Evolutionary conservation across 2,113 vertebrate genomes (phyloP).

Genomic region (Tragelaphus imberbis): DNA sequence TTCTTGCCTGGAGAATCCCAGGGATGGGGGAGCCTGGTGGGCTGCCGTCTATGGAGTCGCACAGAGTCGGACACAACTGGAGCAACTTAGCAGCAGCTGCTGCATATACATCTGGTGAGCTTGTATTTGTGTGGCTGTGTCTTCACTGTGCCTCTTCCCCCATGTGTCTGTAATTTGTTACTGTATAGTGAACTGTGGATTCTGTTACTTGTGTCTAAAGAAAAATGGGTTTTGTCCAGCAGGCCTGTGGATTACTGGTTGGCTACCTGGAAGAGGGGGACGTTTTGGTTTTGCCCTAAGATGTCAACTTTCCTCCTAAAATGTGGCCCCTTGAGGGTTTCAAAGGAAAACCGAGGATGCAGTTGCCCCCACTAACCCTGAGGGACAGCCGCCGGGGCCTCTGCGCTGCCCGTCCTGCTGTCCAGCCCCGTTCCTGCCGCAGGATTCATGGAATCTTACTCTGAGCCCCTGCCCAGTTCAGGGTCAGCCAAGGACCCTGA

Average conservation of each 20-base stretch:
- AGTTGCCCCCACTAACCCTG: neutral
- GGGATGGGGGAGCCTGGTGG: too few species aligned
- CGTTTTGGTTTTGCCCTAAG: neutral
- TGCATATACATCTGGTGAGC: neutral
- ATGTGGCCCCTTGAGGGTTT: neutral
- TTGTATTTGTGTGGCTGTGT: neutral
- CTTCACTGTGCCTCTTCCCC: neutral
- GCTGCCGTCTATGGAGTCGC: too few species aligned
- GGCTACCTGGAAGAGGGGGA: neutral
- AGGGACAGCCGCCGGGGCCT: neutral
- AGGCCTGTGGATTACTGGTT: too few species aligned
- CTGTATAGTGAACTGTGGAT: neutral
- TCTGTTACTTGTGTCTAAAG: neutral
- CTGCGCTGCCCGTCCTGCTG: neutral
- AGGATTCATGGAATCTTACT: fast-evolving
- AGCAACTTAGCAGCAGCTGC: too few species aligned
- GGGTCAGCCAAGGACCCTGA: neutral
- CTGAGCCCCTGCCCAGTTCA: fast-evolving
- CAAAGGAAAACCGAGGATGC: neutral
- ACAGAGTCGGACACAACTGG: too few species aligned
- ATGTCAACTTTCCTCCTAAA: neutral
- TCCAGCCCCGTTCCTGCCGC: neutral
- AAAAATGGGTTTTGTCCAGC: too few species aligned
- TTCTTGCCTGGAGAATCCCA: too few species aligned
- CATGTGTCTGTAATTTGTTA: neutral